Evolutionary conservation across 2,797 vertebrate genomes (phyloP).

Genomic region (Macroramphosus scolopax): DNA sequence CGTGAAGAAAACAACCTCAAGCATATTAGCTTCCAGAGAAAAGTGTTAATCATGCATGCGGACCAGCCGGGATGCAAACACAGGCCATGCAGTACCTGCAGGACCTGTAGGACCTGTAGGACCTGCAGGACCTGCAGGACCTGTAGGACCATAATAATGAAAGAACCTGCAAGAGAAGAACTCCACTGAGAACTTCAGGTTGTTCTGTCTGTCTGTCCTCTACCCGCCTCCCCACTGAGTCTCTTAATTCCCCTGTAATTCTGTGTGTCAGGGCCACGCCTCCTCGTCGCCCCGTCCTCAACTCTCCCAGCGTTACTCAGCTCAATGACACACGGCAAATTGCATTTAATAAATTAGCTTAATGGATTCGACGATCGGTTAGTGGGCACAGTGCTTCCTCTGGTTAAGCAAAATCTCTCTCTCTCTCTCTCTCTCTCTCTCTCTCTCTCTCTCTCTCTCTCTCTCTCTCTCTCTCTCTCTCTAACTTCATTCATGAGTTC

Average conservation of each 20-base stretch:
- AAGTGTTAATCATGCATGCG: slow-evolving; percentile 65
- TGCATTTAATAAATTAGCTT: slow-evolving; percentile 95
- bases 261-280: slow-evolving; percentile 65
- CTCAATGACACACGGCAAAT: slow-evolving; percentile 91
- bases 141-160: too few relatives aligned
- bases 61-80: slow-evolving; percentile 49
- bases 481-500: too few relatives aligned
- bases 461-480: too few relatives aligned
- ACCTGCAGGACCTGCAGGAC: too few relatives aligned
- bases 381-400: slow-evolving; percentile 88
- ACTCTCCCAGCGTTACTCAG: slow-evolving; percentile 85
- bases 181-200: slow-evolving; percentile 1
- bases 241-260: slow-evolving; percentile 77
- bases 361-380: slow-evolving; percentile 93
- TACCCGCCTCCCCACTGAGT: slow-evolving; percentile 63
- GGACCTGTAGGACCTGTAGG: too few relatives aligned
- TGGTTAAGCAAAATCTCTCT: slow-evolving; percentile 92
- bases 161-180: slow-evolving; percentile 30
- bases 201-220: slow-evolving; percentile 56
- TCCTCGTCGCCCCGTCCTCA: slow-evolving; percentile 71
- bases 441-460: too few relatives aligned
- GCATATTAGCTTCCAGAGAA: slow-evolving; percentile 53
- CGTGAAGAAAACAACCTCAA: slow-evolving; percentile 52
- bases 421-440: slow-evolving; percentile 69
- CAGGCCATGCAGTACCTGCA: too few relatives aligned